These are phyloP conservation scores for Leucophenga maculata DNA, from an alignment of 2,888 invertebrate genomes.

Conservation along the genomic window DNA sequence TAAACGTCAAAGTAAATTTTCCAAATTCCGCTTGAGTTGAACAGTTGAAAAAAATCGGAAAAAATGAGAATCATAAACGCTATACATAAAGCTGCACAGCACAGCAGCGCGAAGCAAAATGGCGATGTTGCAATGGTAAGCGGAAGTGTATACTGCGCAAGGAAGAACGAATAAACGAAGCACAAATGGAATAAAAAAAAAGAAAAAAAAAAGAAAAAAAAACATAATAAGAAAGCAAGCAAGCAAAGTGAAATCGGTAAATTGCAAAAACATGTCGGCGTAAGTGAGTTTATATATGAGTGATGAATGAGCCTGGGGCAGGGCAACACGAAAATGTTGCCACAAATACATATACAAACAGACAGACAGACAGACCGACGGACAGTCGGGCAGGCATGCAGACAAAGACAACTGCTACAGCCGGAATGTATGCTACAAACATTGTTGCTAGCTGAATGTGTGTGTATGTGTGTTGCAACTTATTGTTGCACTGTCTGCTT, in stretches of 20 bases:
- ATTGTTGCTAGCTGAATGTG: slow-evolving; percentile 33
- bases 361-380: no score
- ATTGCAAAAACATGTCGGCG: slow-evolving; percentile 63
- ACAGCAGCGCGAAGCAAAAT: slow-evolving; percentile 5
- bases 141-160: background rate
- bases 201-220: slow-evolving; percentile 25
- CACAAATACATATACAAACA: background rate
- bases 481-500: no score
- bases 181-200: background rate
- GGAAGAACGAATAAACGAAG: background rate
- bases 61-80: background rate
- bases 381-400: no score
- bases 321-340: slow-evolving; percentile 17
- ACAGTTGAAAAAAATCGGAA: slow-evolving; percentile 23
- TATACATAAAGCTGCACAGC: no score
- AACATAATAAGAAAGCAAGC: slow-evolving; percentile 32
- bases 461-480: slow-evolving; percentile 15
- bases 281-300: slow-evolving; percentile 44
- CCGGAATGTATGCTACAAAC: slow-evolving; percentile 46
- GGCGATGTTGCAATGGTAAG: background rate
- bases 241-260: slow-evolving; percentile 50
- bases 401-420: background rate
- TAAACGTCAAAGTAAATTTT: slow-evolving; percentile 58
- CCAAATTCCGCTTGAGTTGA: slow-evolving; percentile 58
- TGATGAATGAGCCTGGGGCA: slow-evolving; percentile 51